These are phyloP conservation scores for Danio jaintianensis DNA, from an alignment of 2,797 vertebrate genomes.

Conservation along the genomic window DNA sequence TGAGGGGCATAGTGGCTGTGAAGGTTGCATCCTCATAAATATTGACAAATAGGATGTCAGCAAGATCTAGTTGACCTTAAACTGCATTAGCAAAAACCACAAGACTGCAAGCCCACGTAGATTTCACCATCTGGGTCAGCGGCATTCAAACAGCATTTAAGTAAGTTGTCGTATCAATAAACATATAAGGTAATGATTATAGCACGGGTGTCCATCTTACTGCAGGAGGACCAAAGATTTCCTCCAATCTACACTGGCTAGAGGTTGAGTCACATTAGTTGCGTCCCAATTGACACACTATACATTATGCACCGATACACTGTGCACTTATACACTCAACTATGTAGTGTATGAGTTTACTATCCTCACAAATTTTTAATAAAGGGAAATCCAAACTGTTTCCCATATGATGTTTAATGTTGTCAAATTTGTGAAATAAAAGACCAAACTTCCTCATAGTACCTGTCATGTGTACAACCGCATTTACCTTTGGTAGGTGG, in stretches of 20 bases:
- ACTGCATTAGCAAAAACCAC: background rate
- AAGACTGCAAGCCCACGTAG: background rate
- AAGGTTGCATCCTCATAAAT: background rate
- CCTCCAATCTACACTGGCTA: background rate
- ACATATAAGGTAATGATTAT: background rate
- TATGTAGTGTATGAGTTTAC: too few species aligned
- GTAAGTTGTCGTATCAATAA: background rate
- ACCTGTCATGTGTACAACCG: too few species aligned
- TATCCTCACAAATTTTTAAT: too few species aligned
- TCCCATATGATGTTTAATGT: too few species aligned
- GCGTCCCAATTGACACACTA: too few species aligned
- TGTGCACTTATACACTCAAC: too few species aligned
- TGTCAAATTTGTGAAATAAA: too few species aligned
- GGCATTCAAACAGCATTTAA: background rate
- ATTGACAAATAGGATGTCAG: background rate
- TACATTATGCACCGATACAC: too few species aligned
- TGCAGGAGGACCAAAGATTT: background rate
- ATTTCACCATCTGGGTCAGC: constrained; percentile 10
- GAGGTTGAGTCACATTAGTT: too few species aligned
- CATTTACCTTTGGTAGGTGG: too few species aligned
- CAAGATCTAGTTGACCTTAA: background rate
- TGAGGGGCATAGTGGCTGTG: background rate
- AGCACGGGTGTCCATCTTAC: constrained; percentile 10
- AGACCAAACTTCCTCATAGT: too few species aligned
- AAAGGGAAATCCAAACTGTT: too few species aligned